phyloP scores from a whole-genome alignment of 2,113 vertebrate species.

The Motacilla alba region DNA sequence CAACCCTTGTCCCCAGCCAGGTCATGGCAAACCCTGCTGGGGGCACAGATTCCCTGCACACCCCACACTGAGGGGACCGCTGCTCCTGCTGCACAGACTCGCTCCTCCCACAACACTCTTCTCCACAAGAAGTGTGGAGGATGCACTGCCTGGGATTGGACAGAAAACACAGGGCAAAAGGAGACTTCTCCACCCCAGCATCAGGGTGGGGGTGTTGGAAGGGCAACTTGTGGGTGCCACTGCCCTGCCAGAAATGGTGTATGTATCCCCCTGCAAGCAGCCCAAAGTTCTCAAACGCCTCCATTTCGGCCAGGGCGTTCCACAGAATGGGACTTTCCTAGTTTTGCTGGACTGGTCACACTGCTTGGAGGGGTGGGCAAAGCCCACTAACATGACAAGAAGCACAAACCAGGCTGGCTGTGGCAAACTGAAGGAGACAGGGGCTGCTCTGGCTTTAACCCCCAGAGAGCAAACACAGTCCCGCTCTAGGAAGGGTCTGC shows the following conservation, averaged over 20 bases:
- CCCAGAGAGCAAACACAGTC: fast-evolving
- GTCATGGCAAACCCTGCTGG: not conserved
- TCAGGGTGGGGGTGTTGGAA: not conserved
- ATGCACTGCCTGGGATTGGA: fast-evolving
- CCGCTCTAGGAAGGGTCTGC: not conserved
- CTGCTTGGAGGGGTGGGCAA: not conserved
- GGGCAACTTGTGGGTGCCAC: not conserved
- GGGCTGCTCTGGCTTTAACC: not conserved
- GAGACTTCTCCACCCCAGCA: not conserved
- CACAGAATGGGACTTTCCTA: not conserved
- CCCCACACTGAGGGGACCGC: fast-evolving
- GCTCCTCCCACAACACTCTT: fast-evolving
- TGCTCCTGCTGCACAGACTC: not conserved
- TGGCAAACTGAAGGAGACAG: not conserved
- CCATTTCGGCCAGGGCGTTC: fast-evolving
- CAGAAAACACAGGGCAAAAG: not conserved
- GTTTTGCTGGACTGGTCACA: fast-evolving
- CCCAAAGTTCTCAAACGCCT: not conserved
- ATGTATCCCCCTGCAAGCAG: not conserved
- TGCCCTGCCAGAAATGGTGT: not conserved
- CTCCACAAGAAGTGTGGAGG: not conserved
- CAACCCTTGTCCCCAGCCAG: not conserved
- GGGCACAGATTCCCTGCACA: not conserved
- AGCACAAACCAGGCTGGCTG: not conserved
- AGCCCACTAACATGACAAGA: not conserved